phyloP scores from a whole-genome alignment of 1,140 invertebrate genomes.

The Sinella curviseta region DNA sequence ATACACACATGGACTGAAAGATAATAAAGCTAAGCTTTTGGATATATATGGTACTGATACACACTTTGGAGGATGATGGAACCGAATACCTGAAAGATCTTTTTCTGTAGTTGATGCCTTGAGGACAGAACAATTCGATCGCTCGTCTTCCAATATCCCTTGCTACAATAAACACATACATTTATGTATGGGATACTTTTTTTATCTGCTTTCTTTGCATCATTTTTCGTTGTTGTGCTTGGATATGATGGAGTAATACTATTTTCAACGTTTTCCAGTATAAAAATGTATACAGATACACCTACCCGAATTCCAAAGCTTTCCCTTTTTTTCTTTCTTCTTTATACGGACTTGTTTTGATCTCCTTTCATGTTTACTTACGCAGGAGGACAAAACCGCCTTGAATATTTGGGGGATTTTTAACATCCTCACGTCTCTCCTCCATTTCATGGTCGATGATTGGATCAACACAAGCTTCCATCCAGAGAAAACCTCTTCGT shows the following conservation, averaged over 20 bases:
- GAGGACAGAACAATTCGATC: neutral
- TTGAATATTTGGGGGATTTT: slow-evolving; percentile 37
- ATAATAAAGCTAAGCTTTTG: neutral
- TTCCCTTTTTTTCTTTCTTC: neutral
- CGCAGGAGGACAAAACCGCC: slow-evolving; percentile 33
- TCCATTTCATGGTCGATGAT: slow-evolving; percentile 36
- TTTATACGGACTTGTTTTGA: neutral
- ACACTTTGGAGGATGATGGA: neutral
- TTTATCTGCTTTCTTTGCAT: neutral
- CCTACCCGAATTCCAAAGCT: too few relatives aligned
- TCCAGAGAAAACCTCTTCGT: slow-evolving; percentile 11
- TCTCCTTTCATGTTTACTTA: neutral
- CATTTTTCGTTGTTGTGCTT: neutral
- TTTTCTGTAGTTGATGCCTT: neutral
- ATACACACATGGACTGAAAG: neutral
- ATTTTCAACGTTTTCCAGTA: too few relatives aligned
- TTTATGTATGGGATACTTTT: too few relatives aligned
- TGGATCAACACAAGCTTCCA: slow-evolving; percentile 34
- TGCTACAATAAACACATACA: too few relatives aligned
- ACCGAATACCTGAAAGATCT: neutral
- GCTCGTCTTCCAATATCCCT: neutral
- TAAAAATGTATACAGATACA: too few relatives aligned
- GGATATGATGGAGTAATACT: neutral
- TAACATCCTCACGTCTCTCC: slow-evolving; percentile 37
- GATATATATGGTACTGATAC: too few relatives aligned